Percentiles rank a stretch among this genome's conserved stretches.
Evolutionary conservation across 2,888 invertebrate species (phyloP).

Genomic region (Liposcelis brunnea): DNA sequence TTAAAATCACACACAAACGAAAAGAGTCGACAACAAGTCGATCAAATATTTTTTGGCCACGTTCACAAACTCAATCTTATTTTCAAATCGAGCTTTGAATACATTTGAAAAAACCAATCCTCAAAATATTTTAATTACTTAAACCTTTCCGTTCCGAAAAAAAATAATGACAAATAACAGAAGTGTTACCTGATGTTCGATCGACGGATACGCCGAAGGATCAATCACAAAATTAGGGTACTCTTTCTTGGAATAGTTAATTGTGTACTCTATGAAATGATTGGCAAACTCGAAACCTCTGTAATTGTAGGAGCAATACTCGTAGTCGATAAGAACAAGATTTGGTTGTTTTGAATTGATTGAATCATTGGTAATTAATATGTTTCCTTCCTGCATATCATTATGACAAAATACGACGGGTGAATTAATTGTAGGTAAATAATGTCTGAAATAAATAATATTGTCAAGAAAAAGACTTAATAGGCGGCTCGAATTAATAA

Average conservation of each 20-base stretch:
- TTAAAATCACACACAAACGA: too few relatives aligned
- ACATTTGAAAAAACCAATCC: too few relatives aligned
- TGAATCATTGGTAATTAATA: slow-evolving; percentile 34
- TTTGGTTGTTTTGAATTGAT: slow-evolving; percentile 31
- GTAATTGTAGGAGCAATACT: slow-evolving; percentile 90
- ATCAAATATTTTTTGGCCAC: too few relatives aligned
- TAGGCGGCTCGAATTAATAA: too few relatives aligned
- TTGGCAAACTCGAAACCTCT: slow-evolving; percentile 88
- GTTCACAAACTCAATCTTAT: too few relatives aligned
- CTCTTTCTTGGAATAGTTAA: slow-evolving; percentile 64
- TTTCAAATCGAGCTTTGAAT: too few relatives aligned
- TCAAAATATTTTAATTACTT: too few relatives aligned
- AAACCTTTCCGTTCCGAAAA: too few relatives aligned
- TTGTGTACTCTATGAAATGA: slow-evolving; percentile 84
- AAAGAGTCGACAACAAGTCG: too few relatives aligned
- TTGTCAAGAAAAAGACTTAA: too few relatives aligned
- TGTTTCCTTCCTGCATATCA: slow-evolving; percentile 81
- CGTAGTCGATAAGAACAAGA: slow-evolving; percentile 75
- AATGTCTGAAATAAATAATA: not conserved
- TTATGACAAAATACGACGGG: slow-evolving; percentile 90
- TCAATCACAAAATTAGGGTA: slow-evolving; percentile 60
- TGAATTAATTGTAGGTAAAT: slow-evolving; percentile 29
- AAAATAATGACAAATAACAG: too few relatives aligned
- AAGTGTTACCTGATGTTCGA: slow-evolving; percentile 54
- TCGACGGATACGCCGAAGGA: slow-evolving; percentile 50